phyloP scores from a whole-genome alignment of 2,113 vertebrate species.

The Stigmatopora argus region DNA sequence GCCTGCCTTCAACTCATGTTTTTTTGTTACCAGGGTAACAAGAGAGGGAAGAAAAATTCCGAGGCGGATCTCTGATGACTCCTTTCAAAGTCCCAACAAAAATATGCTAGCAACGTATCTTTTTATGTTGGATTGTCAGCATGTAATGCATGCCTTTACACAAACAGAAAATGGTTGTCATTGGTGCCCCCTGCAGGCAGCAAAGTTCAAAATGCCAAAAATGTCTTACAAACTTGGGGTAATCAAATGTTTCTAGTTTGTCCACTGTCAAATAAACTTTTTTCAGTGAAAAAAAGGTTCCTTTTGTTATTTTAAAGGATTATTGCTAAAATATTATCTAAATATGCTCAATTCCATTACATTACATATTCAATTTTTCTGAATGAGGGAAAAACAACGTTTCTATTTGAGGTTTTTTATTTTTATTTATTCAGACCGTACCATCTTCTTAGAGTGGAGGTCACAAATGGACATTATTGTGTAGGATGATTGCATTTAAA shows the following conservation, averaged over 20 bases:
- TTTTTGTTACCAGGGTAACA: conserved; percentile 75
- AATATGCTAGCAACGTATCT: conserved; percentile 23
- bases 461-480: neutral
- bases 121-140: conserved; percentile 20
- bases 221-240: conserved; percentile 11
- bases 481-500: neutral
- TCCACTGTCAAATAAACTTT: conserved; percentile 74
- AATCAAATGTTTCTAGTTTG: conserved; percentile 25
- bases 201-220: conserved; percentile 39
- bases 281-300: conserved; percentile 60
- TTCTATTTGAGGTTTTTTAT: neutral
- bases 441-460: neutral
- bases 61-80: conserved; percentile 78
- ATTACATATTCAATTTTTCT: neutral
- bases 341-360: neutral
- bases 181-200: conserved; percentile 35
- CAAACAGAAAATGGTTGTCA: neutral
- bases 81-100: conserved; percentile 7
- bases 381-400: too few species aligned
- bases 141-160: conserved; percentile 45
- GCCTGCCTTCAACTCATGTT: conserved; percentile 10
- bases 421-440: neutral
- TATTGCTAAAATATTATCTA: neutral
- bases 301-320: neutral
- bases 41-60: conserved; percentile 80